Evolutionary conservation across 64 coral and sea anemone genomes (phyloP).

Genomic region (Pocillopora damicornis): DNA sequence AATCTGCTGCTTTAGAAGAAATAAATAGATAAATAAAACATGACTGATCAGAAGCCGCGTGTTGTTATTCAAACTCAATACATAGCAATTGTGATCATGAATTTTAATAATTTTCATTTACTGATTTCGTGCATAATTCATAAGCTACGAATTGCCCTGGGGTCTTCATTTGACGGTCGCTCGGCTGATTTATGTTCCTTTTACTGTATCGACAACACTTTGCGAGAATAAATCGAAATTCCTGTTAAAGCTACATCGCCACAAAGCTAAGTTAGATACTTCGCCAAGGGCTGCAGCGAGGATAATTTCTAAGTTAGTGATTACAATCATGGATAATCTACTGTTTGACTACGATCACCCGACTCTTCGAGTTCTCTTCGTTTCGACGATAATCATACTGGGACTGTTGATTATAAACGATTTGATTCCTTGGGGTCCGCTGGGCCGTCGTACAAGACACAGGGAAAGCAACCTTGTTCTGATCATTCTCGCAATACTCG

Average conservation of each 20-base stretch:
- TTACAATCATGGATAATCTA: neutral
- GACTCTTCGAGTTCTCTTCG: slow-evolving; percentile 39
- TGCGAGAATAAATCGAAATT: too few relatives aligned
- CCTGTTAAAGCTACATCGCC: neutral
- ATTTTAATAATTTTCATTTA: neutral
- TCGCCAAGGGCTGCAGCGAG: neutral
- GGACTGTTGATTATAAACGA: slow-evolving; percentile 58
- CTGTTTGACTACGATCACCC: slow-evolving; percentile 46
- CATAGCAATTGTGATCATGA: neutral
- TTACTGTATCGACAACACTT: too few relatives aligned
- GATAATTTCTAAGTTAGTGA: neutral
- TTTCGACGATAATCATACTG: slow-evolving; percentile 55
- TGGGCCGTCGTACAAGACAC: slow-evolving; percentile 43
- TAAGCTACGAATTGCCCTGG: neutral
- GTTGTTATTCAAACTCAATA: neutral
- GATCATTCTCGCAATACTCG: slow-evolving; percentile 53
- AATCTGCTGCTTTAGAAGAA: too few relatives aligned
- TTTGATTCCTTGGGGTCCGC: slow-evolving; percentile 45
- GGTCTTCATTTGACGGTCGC: neutral
- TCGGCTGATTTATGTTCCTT: neutral
- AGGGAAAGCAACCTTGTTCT: slow-evolving; percentile 50
- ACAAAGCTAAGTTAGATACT: neutral
- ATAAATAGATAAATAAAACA: neutral
- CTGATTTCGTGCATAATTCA: slow-evolving; percentile 16
- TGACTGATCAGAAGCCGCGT: neutral